Base-by-base conservation (phyloP, 2,113 vertebrate genomes). In the human region DNA sequence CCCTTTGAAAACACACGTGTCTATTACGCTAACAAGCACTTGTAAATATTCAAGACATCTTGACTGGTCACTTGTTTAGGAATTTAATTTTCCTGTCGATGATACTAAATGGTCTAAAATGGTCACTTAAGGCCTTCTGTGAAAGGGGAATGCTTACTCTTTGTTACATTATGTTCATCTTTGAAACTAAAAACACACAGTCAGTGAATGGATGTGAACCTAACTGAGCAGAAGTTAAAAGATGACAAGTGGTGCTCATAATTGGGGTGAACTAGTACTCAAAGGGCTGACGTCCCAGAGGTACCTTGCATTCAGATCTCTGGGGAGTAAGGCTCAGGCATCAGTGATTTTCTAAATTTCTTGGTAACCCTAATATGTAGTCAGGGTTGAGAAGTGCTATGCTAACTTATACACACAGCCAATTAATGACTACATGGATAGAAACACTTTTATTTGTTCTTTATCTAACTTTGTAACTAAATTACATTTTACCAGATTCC, bases 31-130 rank as follows among this genome's bases (percentile, higher is more conserved):
- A 86, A 61, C 16, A 79, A 32, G 6, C 11, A 70, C 45, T 57
- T 18, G 23, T 64, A 84, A 90, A 90, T 57, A 93, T 89, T 93
- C 64, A 73, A 52, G 70, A 59, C 43, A 55, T 68, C 32, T 66
- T 43, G 61, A 84, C 78, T 73, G 57, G 64, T 50, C 50, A 59
- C 32, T 75, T 66, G n/a, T 64, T 83, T n/a, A 95, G 75, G 40
- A 57, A 92, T 27, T 92, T 43, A 73, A 78, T 89, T 95, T 93
- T 93, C 80, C 73, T 73, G 48, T 75, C 40, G 27, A 48, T 73
- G 50, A 79, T 80, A 92, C 73, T 64, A 75, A 81, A 78, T 94
- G 52, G 73, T 50, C 70, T 88, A 38, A 64, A 22, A 57, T 50
- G 93, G 45, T 72, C 8, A 13, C 12, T 18, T 23, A 78, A 92